These are phyloP conservation scores for Petrosia ficiformis DNA, from an alignment of 37 sponge, comb jelly and placozoan genomes.

Conservation along the genomic window DNA sequence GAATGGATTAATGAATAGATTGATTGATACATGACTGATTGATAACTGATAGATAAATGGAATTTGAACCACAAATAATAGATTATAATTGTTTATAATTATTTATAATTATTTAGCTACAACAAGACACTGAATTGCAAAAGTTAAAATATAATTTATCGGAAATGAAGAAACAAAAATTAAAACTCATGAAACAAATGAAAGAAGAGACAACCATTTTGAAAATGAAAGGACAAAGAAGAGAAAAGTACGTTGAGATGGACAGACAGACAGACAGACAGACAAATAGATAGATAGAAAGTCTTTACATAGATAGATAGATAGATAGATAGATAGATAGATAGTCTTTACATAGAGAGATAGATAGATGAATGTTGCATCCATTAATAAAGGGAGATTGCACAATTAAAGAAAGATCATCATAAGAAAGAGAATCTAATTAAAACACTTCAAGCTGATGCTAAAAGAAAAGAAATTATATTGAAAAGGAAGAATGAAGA, in stretches of 20 bases:
- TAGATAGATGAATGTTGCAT: too few species aligned
- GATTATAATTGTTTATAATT: not conserved
- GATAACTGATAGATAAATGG: too few species aligned
- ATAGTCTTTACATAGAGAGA: too few species aligned
- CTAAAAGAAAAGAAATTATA: conserved; percentile 69
- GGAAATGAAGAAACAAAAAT: conserved; percentile 87
- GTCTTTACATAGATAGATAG: too few species aligned
- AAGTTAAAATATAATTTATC: conserved; percentile 55
- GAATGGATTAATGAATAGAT: too few species aligned
- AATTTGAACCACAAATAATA: too few species aligned
- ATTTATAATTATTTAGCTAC: conserved; percentile 29
- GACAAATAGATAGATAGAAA: too few species aligned
- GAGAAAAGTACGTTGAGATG: conserved; percentile 1
- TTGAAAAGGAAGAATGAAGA: conserved; percentile 85
- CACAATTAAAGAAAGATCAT: conserved; percentile 63
- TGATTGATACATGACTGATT: too few species aligned
- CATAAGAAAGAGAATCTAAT: conserved; percentile 63
- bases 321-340: too few species aligned
- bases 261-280: not conserved
- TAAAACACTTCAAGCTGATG: conserved; percentile 69
- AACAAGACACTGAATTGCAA: conserved; percentile 67
- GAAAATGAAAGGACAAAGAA: not conserved
- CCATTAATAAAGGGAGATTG: conserved; percentile 52
- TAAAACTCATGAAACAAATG: conserved; percentile 76
- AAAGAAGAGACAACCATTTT: conserved; percentile 48